phyloP scores from a whole-genome alignment of 2,888 invertebrate species.

The Amorpha juglandis region DNA sequence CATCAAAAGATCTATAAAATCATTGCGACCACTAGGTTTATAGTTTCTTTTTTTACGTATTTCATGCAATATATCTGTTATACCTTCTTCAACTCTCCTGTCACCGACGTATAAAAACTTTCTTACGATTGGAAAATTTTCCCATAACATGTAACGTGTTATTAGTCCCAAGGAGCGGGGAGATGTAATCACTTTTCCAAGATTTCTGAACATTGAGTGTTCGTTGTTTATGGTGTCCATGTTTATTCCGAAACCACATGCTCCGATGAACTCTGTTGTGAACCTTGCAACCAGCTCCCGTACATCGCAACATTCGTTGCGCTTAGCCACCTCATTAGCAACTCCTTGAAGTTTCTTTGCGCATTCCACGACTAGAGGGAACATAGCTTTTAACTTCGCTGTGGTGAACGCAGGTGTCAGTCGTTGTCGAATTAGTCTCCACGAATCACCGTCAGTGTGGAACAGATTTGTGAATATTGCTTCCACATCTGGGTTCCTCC shows the following conservation, averaged over 20 bases:
- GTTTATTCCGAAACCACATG: conserved; percentile 64
- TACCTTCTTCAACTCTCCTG: conserved; percentile 35
- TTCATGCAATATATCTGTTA: conserved; percentile 47
- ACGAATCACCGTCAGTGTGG: conserved; percentile 61
- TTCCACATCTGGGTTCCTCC: conserved; percentile 52
- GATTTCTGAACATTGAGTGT: conserved; percentile 52
- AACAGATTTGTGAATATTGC: conserved; percentile 59
- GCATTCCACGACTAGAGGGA: conserved; percentile 66
- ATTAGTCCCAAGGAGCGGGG: conserved; percentile 40
- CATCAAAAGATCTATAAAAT: conserved; percentile 60
- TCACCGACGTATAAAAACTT: conserved; percentile 39
- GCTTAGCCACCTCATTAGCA: conserved; percentile 48
- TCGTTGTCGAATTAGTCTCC: conserved; percentile 67
- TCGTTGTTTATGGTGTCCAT: conserved; percentile 58
- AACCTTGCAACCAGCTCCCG: conserved; percentile 63
- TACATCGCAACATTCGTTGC: conserved; percentile 52
- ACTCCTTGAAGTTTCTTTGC: conserved; percentile 58
- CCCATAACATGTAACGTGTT: conserved; percentile 42
- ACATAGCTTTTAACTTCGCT: conserved; percentile 68
- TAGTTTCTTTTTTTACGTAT: conserved; percentile 58
- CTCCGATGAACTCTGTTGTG: conserved; percentile 64
- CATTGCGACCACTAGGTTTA: conserved; percentile 58
- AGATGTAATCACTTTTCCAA: conserved; percentile 51
- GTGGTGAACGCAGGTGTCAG: conserved; percentile 71
- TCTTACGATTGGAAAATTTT: conserved; percentile 54